phyloP scores from a whole-genome alignment of 1,140 invertebrate genomes.

The Macrobrachium rosenbergii region DNA sequence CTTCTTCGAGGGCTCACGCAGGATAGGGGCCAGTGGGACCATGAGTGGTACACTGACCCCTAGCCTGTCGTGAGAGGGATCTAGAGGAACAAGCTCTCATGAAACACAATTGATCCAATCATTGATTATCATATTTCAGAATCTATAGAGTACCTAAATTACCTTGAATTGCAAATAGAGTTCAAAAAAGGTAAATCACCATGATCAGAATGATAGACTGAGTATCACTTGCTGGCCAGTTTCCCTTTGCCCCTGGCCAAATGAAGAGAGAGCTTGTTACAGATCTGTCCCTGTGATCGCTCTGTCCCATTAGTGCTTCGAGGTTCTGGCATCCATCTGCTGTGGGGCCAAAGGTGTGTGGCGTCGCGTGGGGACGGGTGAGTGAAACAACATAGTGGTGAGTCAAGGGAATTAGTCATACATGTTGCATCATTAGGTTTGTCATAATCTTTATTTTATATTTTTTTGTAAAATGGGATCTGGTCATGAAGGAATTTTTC shows the following conservation, averaged over 20 bases:
- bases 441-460: background rate
- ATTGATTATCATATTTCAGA: background rate
- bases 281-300: conserved; percentile 33
- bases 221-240: conserved; percentile 4
- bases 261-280: conserved; percentile 61
- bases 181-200: background rate
- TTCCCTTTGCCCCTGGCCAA: conserved; percentile 26
- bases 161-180: background rate
- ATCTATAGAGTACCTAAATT: conserved; percentile 7
- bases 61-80: conserved; percentile 55
- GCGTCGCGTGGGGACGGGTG: conserved; percentile 50
- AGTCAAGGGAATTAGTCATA: conserved; percentile 23
- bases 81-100: conserved; percentile 58
- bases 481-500: conserved; percentile 9
- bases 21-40: conserved; percentile 61
- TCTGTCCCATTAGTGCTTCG: conserved; percentile 47
- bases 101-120: conserved; percentile 8
- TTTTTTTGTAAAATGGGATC: background rate
- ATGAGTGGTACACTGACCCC: conserved; percentile 55
- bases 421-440: conserved; percentile 22
- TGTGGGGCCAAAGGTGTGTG: conserved; percentile 55
- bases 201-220: conserved; percentile 39
- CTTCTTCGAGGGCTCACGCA: conserved; percentile 29
- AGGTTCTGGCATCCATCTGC: conserved; percentile 44
- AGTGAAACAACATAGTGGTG: conserved; percentile 48